A percentile compares a stretch with the other conserved stretches of the same genome.
phyloP scores from a whole-genome alignment of 2,113 vertebrate species.

The Eleginops maclovinus region DNA sequence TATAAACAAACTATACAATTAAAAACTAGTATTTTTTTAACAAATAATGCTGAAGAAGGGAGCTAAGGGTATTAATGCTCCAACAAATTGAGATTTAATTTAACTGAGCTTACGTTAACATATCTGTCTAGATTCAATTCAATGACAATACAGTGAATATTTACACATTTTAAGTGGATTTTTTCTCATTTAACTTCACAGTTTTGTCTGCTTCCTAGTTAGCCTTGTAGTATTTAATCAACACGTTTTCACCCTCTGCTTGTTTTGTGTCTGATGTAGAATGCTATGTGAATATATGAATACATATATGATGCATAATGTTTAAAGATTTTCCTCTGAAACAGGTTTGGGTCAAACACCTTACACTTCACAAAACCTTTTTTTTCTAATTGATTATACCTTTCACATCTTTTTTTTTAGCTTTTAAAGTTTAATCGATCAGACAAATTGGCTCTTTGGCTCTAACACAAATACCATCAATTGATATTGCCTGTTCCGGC shows the following conservation, averaged over 20 bases:
- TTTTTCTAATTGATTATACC: constrained; percentile 6
- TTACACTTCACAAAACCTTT: neutral
- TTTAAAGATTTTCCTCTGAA: constrained; percentile 45
- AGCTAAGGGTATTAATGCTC: neutral
- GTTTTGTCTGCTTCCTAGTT: constrained; percentile 25
- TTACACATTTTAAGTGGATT: constrained; percentile 8
- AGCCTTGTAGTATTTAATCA: constrained; percentile 19
- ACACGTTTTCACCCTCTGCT: constrained; percentile 28
- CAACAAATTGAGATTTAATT: neutral
- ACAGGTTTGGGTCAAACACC: constrained; percentile 39
- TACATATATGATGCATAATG: constrained; percentile 30
- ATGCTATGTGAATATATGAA: constrained; percentile 37
- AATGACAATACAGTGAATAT: neutral
- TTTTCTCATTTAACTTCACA: constrained; percentile 19
- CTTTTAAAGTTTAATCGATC: neutral
- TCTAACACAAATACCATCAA: neutral
- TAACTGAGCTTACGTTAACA: neutral
- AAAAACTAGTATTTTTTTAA: neutral
- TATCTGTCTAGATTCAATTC: neutral
- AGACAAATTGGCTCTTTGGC: constrained; percentile 31
- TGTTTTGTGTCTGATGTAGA: constrained; percentile 43
- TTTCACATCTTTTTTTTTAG: neutral
- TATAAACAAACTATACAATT: neutral
- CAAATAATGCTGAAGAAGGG: neutral
- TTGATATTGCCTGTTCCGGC: constrained; percentile 8